Conservation (phyloP, 2,888 invertebrate genomes). For the Oscheius sp. region DNA sequence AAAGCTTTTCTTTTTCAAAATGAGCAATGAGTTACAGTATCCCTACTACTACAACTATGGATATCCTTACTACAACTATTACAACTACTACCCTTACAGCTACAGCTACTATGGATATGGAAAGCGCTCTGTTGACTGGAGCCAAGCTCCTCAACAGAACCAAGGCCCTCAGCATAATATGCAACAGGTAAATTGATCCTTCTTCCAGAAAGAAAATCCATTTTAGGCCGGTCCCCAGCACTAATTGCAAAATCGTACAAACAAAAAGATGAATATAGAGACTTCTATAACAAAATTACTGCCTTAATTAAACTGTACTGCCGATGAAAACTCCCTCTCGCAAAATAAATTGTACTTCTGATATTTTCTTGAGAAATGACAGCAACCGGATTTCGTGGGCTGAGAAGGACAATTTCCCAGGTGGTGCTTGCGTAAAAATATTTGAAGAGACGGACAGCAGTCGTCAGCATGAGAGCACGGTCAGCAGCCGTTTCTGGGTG, state of each 20-base stretch:
- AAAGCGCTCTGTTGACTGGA: conserved; percentile 36
- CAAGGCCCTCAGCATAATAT: conserved; percentile 10
- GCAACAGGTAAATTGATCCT: conserved; percentile 9
- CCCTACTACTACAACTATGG: conserved; percentile 29
- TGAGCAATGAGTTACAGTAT: conserved; percentile 27
- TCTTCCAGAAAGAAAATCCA: neutral
- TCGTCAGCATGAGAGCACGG: too few relatives aligned
- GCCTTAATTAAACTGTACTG: neutral
- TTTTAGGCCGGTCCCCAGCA: conserved; percentile 1
- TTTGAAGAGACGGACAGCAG: too few relatives aligned
- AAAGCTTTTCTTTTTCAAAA: neutral
- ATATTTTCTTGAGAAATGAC: too few relatives aligned
- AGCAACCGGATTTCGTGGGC: too few relatives aligned
- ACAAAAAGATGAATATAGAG: neutral
- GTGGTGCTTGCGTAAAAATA: too few relatives aligned
- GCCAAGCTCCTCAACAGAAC: conserved; percentile 29
- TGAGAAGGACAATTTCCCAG: too few relatives aligned
- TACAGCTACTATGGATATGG: conserved; percentile 36
- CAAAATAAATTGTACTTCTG: too few relatives aligned
- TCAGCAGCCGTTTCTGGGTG: too few relatives aligned
- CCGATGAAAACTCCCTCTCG: too few relatives aligned
- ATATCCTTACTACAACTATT: conserved; percentile 6
- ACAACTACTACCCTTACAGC: conserved; percentile 6
- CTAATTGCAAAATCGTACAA: neutral
- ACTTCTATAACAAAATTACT: neutral